Evolutionary conservation across 2,797 vertebrate species (phyloP).

Genomic region (Tiaroga cobitis): DNA sequence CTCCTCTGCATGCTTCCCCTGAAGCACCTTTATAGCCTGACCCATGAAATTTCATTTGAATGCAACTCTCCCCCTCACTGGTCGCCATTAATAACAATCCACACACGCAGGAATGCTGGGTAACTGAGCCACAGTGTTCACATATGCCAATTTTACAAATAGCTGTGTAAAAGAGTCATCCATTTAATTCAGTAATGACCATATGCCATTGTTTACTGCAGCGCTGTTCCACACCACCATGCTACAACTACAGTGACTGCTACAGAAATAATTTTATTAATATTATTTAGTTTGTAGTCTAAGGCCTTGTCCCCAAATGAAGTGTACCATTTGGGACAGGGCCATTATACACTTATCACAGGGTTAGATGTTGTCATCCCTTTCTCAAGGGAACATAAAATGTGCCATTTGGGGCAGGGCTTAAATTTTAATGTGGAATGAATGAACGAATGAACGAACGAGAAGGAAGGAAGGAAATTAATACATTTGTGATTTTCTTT

Average conservation of each 20-base stretch:
- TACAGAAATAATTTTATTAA: neutral
- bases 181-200: neutral
- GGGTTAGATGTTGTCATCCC: too few relatives aligned
- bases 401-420: too few relatives aligned
- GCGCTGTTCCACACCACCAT: neutral
- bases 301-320: neutral
- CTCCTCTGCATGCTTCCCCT: constrained; percentile 21
- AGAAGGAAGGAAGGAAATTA: too few relatives aligned
- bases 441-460: too few relatives aligned
- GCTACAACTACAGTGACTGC: neutral
- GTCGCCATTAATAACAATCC: constrained; percentile 29
- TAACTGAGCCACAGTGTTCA: neutral
- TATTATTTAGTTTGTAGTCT: neutral
- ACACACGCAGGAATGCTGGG: constrained; percentile 1
- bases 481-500: neutral
- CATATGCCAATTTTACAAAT: constrained; percentile 1
- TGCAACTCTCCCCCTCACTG: constrained; percentile 11
- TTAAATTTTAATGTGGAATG: too few relatives aligned
- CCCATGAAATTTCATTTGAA: constrained; percentile 41
- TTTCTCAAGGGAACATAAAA: too few relatives aligned
- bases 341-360: too few relatives aligned
- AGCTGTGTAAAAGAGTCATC: neutral
- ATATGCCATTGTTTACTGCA: neutral
- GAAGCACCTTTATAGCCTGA: constrained; percentile 30
- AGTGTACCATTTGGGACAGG: too few relatives aligned